A percentile compares a stretch with the other conserved stretches of the same genome.
Conservation (phyloP, 1,140 invertebrate species). For the Hyphantria cunea region DNA sequence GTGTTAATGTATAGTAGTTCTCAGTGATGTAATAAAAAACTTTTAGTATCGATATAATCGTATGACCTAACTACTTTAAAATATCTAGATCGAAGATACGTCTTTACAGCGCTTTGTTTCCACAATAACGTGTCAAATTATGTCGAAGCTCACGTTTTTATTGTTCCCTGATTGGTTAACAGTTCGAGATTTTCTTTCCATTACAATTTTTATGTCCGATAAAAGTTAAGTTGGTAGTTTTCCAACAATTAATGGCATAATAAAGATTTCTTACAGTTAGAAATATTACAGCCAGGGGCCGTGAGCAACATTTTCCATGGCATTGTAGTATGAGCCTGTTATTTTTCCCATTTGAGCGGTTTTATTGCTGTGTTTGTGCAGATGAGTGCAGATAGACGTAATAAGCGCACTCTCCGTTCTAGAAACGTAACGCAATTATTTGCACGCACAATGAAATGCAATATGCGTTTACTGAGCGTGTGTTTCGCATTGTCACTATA, state of each 20-base stretch:
- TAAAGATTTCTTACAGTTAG: slow-evolving; percentile 64
- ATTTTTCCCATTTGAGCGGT: slow-evolving; percentile 77
- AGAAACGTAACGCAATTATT: slow-evolving; percentile 76
- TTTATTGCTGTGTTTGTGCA: slow-evolving; percentile 66
- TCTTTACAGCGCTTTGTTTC: slow-evolving; percentile 22
- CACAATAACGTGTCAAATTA: slow-evolving; percentile 23
- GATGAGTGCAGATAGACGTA: slow-evolving; percentile 66
- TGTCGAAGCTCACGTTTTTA: slow-evolving; percentile 17
- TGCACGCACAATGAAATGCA: slow-evolving; percentile 62
- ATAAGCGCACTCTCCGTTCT: slow-evolving; percentile 59
- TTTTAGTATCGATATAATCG: slow-evolving; percentile 13
- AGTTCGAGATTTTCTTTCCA: slow-evolving; percentile 23
- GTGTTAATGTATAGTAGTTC: background rate
- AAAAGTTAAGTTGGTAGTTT: slow-evolving; percentile 34
- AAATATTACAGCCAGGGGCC: slow-evolving; percentile 58
- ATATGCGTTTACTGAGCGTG: slow-evolving; percentile 24
- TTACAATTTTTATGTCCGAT: slow-evolving; percentile 35
- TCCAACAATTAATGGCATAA: slow-evolving; percentile 52
- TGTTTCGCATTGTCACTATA: slow-evolving; percentile 29
- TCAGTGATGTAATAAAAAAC: background rate
- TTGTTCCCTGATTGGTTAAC: slow-evolving; percentile 21
- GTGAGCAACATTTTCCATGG: slow-evolving; percentile 67
- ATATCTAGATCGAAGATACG: slow-evolving; percentile 20
- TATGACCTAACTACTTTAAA: background rate
- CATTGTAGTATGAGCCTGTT: slow-evolving; percentile 73